Evolutionary conservation across 2,888 invertebrate species (phyloP), one percentile per base, ranked within the genome.

Genomic region (Cheilosia grossa): DNA sequence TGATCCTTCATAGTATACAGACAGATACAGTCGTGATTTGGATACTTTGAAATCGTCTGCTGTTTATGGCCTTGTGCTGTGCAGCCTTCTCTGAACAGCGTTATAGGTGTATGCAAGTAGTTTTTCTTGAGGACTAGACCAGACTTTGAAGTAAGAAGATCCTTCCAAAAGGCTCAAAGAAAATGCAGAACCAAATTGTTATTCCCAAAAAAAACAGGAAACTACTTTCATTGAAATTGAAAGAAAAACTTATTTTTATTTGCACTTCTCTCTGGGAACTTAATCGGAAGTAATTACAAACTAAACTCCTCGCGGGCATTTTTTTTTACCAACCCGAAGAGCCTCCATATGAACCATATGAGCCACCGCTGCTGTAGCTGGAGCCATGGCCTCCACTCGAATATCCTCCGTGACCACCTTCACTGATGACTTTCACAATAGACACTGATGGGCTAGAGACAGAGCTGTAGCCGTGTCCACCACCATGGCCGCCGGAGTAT

Each of bases 351-450:
- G 87, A 87, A 24, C 63, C 77, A 13, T 53, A 78, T 10, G 51
- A 66, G 7, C 77, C 77, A 40, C 40, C 40, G 21, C 30, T 51
- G 30, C 53, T 49, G 27, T 42, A 30, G 42, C 67, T 54, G 30
- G 44, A 51, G 9, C 78, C 70, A 10, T 69, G 85, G 7, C 82
- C 69, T 2, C 80, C 87, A 42, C 88, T 83, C 3, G 87, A 87
- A 27, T 83, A 74, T 13, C 88, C 69, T 5, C 82, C 77, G 19
- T 64, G 17, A 10, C 78, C 67, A 53, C 44, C 86, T 53, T 17
- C 64, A 40, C 73, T 69, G 58, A 85, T 69, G 15, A 79, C 67
- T 21, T 83, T 79, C 3, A 74, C 47, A 17, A 79, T 64, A 1
- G 78, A 78, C 44, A 74, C 40, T 17, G 40, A 37, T 66, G 78